A percentile compares a stretch with the other conserved stretches of the same genome.
These are phyloP conservation scores for Hemitrygon akajei DNA, from an alignment of 2,797 vertebrate species.

Conservation along the genomic window DNA sequence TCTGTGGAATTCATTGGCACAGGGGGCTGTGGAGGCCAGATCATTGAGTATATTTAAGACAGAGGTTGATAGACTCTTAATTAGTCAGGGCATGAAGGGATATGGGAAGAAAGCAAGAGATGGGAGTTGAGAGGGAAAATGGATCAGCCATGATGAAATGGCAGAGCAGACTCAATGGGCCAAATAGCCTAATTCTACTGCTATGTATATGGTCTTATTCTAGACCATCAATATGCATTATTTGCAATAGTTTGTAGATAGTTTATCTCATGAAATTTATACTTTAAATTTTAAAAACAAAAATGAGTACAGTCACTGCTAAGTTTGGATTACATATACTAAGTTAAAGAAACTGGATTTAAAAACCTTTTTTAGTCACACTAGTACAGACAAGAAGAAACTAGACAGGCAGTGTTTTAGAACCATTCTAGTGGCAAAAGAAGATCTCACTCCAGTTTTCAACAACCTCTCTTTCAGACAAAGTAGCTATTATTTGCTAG, in stretches of 20 bases:
- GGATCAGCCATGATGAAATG: no score
- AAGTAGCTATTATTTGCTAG: constrained; percentile 18
- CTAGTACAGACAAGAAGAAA: neutral
- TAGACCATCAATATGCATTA: neutral
- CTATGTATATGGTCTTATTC: neutral
- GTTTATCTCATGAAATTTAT: no score
- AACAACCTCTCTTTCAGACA: neutral
- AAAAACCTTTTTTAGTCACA: neutral
- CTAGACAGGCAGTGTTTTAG: neutral
- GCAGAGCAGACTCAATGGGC: no score
- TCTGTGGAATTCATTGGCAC: no score
- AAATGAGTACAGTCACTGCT: no score
- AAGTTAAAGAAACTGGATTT: neutral
- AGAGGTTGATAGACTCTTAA: no score
- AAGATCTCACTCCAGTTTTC: neutral
- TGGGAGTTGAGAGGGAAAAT: no score
- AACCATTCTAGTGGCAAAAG: neutral
- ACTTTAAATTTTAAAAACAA: neutral
- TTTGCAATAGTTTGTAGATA: neutral
- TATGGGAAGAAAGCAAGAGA: no score
- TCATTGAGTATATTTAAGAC: no score
- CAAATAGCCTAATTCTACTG: no score
- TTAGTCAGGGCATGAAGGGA: no score
- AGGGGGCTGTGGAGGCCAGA: no score
- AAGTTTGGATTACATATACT: neutral